Evolutionary conservation across 2,888 invertebrate species (phyloP), one percentile per base, ranked within the genome.

Genomic region (Chrysolina oricalcia): DNA sequence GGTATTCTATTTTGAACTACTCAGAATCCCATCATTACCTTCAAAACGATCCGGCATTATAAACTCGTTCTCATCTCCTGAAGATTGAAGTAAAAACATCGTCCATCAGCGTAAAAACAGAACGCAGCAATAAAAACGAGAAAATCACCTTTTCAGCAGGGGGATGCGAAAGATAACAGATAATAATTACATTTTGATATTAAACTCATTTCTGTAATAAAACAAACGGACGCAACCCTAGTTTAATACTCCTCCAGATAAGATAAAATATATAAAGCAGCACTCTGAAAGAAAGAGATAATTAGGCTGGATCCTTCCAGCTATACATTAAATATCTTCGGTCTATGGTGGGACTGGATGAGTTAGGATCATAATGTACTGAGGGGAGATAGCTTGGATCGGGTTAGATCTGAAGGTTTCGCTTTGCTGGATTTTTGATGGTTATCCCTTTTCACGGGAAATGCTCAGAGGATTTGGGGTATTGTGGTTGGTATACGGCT

Each of bases 151-250:
- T 75, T 63, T 74, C 64, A 66, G 56, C 56, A 59, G 67, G 71
- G 69, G 72, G 74, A 69, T 70, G 70, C 76, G 77, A 80, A 78
- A 80, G 81, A 80, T 81, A 81, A 78, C 78, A 72, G 78, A 78
- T 80, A 80, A 80, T 80, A 80, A 81, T 81, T 81, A 81, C 79
- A 77, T 80, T 80, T 78, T 81, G 81, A 81, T 81, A 78, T 80
- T 79, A 80, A 81, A 81, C 77, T 80, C 80, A 81, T 81, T 81
- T 80, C 74, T 48, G 80, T 77, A 80, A 80, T 81, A 80, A 80
- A 81, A 80, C 81, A 81, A 81, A 80, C 77, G 77, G 68, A 73
- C 76, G 76, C 78, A 72, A 69, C 80, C 75, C 75, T 62, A 72
- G 73, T 79, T 79, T 80, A 78, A 80, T 81, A 80, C 78, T 78